These are phyloP conservation scores for Cynocephalus volans DNA, from an alignment of 2,113 vertebrate genomes.

Conservation along the genomic window DNA sequence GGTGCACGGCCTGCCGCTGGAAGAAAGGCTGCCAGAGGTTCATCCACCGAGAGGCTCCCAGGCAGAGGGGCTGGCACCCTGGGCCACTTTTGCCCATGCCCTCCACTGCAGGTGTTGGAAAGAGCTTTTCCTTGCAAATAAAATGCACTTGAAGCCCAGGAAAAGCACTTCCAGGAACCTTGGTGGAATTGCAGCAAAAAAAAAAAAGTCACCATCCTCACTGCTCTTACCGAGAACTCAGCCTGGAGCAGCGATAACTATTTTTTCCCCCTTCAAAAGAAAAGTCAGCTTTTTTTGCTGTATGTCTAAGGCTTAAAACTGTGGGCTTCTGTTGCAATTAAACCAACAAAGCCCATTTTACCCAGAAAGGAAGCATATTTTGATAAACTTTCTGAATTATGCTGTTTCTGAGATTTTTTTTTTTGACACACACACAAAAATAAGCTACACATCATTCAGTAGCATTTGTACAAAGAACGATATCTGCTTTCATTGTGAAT, in stretches of 20 bases:
- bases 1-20: constrained; percentile 99
- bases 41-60: constrained; percentile 91
- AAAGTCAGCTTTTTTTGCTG: constrained; percentile 81
- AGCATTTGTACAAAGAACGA: constrained; percentile 84
- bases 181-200: constrained; percentile 86
- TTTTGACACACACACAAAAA: constrained; percentile 67
- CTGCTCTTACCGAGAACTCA: constrained; percentile 71
- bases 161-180: constrained; percentile 83
- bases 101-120: constrained; percentile 62
- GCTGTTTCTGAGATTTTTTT: constrained; percentile 54
- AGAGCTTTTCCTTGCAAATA: constrained; percentile 82
- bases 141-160: constrained; percentile 84
- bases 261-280: constrained; percentile 81
- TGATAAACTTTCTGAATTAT: constrained; percentile 87
- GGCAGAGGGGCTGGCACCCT: constrained; percentile 59
- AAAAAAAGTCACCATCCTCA: constrained; percentile 55
- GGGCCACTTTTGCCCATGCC: constrained; percentile 61
- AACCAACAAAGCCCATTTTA: constrained; percentile 82
- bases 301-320: constrained; percentile 83
- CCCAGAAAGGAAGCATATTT: constrained; percentile 85
- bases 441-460: constrained; percentile 84
- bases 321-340: constrained; percentile 80
- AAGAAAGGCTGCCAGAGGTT: constrained; percentile 99
- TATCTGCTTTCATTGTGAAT: constrained; percentile 74
- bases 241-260: constrained; percentile 82